Conservation (phyloP, 2,888 invertebrate species). For the Sarcophaga variegata region DNA sequence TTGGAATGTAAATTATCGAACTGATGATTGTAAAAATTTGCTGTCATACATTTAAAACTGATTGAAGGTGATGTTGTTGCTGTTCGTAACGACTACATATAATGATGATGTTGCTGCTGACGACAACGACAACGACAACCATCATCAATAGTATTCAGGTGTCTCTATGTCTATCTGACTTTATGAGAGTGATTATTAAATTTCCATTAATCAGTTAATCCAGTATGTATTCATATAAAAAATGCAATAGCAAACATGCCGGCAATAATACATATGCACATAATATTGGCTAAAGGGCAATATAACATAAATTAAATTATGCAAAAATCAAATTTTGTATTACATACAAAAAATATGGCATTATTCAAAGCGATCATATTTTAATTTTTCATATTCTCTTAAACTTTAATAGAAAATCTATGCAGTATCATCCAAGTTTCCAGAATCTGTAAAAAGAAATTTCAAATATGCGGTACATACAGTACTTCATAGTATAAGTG, state of each 20-base stretch:
- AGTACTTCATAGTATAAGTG: too few relatives aligned
- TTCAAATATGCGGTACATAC: too few relatives aligned
- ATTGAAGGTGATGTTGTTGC: conserved; percentile 19
- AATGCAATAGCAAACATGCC: conserved; percentile 21
- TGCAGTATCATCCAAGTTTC: too few relatives aligned
- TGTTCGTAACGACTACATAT: conserved; percentile 15
- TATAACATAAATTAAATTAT: too few relatives aligned
- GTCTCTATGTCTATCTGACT: conserved; percentile 47
- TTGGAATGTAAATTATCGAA: conserved; percentile 68
- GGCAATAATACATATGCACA: neutral
- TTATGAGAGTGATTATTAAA: conserved; percentile 65
- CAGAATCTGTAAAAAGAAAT: too few relatives aligned
- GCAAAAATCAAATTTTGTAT: too few relatives aligned
- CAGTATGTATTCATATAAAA: conserved; percentile 44
- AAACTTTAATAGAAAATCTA: too few relatives aligned
- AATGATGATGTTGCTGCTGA: conserved; percentile 27
- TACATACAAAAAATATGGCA: too few relatives aligned
- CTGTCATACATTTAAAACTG: conserved; percentile 39
- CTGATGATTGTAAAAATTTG: conserved; percentile 57
- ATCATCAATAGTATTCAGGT: conserved; percentile 56
- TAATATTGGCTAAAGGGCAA: too few relatives aligned
- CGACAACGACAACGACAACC: conserved; percentile 8
- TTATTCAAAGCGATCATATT: too few relatives aligned
- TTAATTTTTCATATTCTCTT: too few relatives aligned
- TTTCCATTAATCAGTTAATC: conserved; percentile 69